These are phyloP conservation scores for zebrafish (Danio rerio) DNA, from an alignment of 2,113 vertebrate species.

Conservation along the genomic window DNA sequence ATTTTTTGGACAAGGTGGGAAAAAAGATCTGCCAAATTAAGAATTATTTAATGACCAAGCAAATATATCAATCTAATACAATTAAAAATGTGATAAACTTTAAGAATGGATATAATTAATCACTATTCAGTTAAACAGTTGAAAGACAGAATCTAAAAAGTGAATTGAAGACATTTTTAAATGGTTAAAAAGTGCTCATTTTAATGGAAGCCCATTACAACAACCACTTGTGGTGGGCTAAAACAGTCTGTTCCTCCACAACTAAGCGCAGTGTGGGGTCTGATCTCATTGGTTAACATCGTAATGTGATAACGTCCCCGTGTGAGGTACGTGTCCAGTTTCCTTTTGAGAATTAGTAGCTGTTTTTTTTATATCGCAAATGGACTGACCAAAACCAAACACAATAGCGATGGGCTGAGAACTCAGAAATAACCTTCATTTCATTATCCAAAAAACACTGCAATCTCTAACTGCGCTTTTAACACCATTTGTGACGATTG, in stretches of 20 bases:
- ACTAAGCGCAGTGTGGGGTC: constrained; percentile 55
- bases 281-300: constrained; percentile 34
- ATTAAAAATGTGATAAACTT: too few species aligned
- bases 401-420: constrained; percentile 20
- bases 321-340: constrained; percentile 51
- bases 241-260: not conserved
- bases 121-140: too few species aligned
- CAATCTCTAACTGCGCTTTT: not conserved
- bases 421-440: constrained; percentile 34
- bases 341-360: constrained; percentile 37
- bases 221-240: constrained; percentile 33
- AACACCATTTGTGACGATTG: not conserved
- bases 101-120: too few species aligned
- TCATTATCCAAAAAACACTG: constrained; percentile 4
- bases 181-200: too few species aligned
- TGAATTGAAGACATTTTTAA: too few species aligned
- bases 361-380: constrained; percentile 55
- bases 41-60: too few species aligned
- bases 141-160: too few species aligned
- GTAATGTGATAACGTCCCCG: constrained; percentile 54
- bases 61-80: too few species aligned
- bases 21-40: too few species aligned
- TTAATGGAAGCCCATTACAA: not conserved
- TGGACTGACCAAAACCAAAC: constrained; percentile 48
- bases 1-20: too few species aligned